A percentile compares a stretch with the other conserved stretches of the same genome.
These are phyloP conservation scores for Brotula barbata DNA, from an alignment of 2,797 vertebrate species.

Conservation along the genomic window DNA sequence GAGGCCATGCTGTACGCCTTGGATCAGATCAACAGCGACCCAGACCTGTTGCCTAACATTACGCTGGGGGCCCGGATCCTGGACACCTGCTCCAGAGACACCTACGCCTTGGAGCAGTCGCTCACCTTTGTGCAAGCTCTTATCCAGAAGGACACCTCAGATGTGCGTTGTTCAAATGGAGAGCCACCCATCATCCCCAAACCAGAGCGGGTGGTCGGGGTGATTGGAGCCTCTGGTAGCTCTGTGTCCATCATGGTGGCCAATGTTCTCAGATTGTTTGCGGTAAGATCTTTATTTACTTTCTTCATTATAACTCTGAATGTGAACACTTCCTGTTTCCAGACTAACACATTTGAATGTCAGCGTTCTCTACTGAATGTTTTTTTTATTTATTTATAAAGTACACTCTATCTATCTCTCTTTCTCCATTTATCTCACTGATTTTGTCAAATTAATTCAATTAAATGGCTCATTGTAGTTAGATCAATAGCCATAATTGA, in stretches of 20 bases:
- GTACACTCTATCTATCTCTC: too few relatives aligned
- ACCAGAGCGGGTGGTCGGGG: conserved; percentile 87
- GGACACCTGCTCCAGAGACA: conserved; percentile 91
- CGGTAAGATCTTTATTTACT: conserved; percentile 67
- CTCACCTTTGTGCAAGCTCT: conserved; percentile 89
- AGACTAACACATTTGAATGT: neutral
- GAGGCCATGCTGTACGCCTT: conserved; percentile 95
- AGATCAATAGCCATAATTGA: too few relatives aligned
- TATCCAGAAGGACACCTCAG: conserved; percentile 84
- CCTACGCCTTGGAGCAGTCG: conserved; percentile 90
- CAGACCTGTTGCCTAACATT: conserved; percentile 87
- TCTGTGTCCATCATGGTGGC: conserved; percentile 97
- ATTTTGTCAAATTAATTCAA: too few relatives aligned
- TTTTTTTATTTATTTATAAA: too few relatives aligned
- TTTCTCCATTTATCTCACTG: too few relatives aligned
- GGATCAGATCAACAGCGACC: conserved; percentile 91
- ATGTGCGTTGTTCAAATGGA: conserved; percentile 85
- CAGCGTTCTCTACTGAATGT: too few relatives aligned
- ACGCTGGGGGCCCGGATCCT: conserved; percentile 89
- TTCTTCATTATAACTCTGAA: neutral
- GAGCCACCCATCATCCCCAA: conserved; percentile 83
- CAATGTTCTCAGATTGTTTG: conserved; percentile 89
- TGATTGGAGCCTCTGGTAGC: conserved; percentile 91
- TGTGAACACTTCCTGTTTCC: conserved; percentile 6
- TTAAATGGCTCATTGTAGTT: too few relatives aligned